Percentiles rank a stretch among this genome's conserved stretches.
Conservation (phyloP, 2,797 vertebrate genomes). For the Megaceryle alcyon region DNA sequence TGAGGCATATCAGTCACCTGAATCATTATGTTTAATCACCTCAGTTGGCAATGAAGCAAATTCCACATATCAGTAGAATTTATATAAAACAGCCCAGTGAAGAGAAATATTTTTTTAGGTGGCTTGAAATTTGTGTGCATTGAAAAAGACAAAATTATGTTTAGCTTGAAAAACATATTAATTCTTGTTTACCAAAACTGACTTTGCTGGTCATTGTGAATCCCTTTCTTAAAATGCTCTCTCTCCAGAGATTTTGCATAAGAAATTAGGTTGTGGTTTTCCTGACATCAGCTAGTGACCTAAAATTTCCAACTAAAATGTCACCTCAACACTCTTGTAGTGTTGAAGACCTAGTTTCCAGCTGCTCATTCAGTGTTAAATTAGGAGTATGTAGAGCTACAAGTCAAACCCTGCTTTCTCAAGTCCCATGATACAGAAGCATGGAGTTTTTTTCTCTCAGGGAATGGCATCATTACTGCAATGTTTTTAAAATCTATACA, state of each 20-base stretch:
- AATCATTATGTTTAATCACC: neutral
- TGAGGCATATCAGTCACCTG: neutral
- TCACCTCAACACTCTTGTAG: neutral
- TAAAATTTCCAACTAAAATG: neutral
- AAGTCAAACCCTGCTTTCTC: neutral
- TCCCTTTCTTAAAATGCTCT: neutral
- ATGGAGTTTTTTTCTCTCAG: neutral
- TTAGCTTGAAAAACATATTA: neutral
- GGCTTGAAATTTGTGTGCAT: neutral
- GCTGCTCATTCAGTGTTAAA: neutral
- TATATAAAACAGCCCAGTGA: neutral
- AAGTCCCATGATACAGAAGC: neutral
- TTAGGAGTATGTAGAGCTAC: neutral
- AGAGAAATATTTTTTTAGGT: neutral
- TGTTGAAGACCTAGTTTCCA: neutral
- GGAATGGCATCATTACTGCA: neutral
- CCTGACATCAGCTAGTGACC: neutral
- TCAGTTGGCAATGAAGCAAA: neutral
- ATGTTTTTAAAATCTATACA: neutral
- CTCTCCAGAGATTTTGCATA: neutral
- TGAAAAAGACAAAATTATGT: neutral
- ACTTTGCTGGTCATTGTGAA: neutral
- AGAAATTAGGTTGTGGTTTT: neutral
- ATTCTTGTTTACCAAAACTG: neutral
- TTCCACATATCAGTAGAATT: neutral